Evolutionary conservation across 2,888 invertebrate species (phyloP).

Genomic region (Gerris lacustris): DNA sequence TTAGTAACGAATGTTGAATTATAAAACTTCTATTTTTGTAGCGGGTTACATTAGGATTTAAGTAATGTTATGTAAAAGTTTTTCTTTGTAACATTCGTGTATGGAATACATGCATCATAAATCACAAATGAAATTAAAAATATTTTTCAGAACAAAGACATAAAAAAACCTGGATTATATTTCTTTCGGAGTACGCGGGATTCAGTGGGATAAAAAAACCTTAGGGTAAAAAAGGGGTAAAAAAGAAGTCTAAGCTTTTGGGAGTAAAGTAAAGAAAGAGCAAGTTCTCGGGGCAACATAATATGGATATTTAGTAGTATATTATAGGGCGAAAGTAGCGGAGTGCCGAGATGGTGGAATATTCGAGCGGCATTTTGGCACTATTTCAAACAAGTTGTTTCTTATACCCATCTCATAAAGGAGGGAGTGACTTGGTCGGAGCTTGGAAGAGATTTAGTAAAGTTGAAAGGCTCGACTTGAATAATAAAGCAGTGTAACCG

Average conservation of each 20-base stretch:
- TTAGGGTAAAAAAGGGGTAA: neutral
- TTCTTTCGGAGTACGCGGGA: too few species aligned
- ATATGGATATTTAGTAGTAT: constrained; percentile 5
- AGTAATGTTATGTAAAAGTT: too few species aligned
- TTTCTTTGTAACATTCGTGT: too few species aligned
- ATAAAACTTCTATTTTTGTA: too few species aligned
- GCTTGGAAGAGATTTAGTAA: neutral
- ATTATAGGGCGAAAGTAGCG: neutral
- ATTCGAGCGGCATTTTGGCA: constrained; percentile 3
- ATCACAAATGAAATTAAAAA: too few species aligned
- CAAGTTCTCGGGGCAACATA: neutral
- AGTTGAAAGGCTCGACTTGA: neutral
- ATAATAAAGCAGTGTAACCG: constrained; percentile 1
- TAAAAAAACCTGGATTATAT: too few species aligned
- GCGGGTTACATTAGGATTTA: too few species aligned
- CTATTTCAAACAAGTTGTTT: constrained; percentile 1
- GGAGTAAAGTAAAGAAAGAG: too few species aligned
- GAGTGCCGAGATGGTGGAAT: neutral
- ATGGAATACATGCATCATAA: too few species aligned
- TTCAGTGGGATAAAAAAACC: neutral
- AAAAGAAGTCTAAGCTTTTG: neutral
- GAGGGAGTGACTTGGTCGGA: neutral
- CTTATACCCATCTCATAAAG: neutral
- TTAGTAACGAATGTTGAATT: too few species aligned
- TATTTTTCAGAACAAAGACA: too few species aligned